These are phyloP conservation scores for Butorides virescens DNA, from an alignment of 2,113 vertebrate genomes.

Conservation along the genomic window DNA sequence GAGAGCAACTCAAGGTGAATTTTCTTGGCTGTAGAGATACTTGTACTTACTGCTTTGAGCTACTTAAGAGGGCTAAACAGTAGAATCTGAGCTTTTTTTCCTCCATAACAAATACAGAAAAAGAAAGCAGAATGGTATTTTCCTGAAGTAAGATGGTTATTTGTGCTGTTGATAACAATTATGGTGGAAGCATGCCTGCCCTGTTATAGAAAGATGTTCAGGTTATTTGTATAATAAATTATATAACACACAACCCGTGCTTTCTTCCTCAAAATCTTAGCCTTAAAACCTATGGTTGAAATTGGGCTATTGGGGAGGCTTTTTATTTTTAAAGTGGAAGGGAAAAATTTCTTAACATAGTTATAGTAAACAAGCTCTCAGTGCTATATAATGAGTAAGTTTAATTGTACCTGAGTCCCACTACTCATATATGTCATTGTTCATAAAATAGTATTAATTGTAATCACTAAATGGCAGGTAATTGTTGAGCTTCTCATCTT, in stretches of 20 bases:
- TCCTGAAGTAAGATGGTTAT: background rate
- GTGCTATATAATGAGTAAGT: background rate
- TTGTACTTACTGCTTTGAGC: background rate
- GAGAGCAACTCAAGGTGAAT: background rate
- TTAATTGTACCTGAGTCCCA: background rate
- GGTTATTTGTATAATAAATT: background rate
- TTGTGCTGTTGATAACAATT: background rate
- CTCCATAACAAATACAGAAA: background rate
- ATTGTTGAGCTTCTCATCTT: background rate
- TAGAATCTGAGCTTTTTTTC: background rate
- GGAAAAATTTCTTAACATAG: background rate
- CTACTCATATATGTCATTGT: background rate
- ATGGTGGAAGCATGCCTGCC: background rate
- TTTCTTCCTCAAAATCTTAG: conserved; percentile 15
- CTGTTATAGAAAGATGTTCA: background rate
- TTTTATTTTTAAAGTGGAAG: conserved; percentile 22
- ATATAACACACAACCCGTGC: background rate
- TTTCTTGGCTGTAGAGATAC: background rate
- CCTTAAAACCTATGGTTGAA: background rate
- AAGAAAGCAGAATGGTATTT: background rate
- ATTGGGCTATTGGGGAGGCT: background rate
- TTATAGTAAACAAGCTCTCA: background rate
- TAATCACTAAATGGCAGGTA: background rate
- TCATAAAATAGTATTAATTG: background rate
- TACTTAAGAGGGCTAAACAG: background rate